A percentile compares a stretch with the other conserved stretches of the same genome.
phyloP scores from a whole-genome alignment of 2,113 vertebrate genomes.

The Sphaerodactylus townsendi region DNA sequence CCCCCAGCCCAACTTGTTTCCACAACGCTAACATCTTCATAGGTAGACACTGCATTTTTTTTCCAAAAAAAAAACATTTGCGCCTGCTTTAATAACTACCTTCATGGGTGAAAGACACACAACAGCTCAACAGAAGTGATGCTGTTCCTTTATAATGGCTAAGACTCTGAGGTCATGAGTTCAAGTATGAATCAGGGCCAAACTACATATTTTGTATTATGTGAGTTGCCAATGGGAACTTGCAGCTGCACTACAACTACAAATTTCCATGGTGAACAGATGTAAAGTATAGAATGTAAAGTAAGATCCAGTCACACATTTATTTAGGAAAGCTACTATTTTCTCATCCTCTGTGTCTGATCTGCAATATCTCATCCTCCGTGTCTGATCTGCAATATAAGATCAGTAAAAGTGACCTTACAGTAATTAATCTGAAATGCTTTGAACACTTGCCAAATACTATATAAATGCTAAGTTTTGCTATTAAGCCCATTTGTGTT shows the following conservation, averaged over 20 bases:
- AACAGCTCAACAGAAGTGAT: not conserved
- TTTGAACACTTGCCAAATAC: not conserved
- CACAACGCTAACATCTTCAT: too few relatives aligned
- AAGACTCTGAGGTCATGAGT: not conserved
- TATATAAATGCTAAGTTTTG: not conserved
- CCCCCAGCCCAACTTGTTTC: too few relatives aligned
- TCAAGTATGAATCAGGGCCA: not conserved
- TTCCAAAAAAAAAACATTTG: too few relatives aligned
- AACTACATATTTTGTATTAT: too few relatives aligned
- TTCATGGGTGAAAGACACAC: not conserved
- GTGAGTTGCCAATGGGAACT: too few relatives aligned
- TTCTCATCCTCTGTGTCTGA: not conserved
- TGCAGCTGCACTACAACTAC: not conserved
- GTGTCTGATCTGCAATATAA: not conserved
- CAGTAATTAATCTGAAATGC: not conserved
- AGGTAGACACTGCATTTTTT: too few relatives aligned
- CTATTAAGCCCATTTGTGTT: not conserved
- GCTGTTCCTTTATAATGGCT: not conserved
- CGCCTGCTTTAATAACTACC: not conserved
- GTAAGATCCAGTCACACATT: too few relatives aligned
- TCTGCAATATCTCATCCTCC: not conserved
- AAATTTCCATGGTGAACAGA: not conserved
- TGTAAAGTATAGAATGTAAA: too few relatives aligned
- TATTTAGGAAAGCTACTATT: too few relatives aligned
- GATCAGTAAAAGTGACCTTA: not conserved